Evolutionary conservation across 2,888 invertebrate genomes (phyloP).

Genomic region (Laothoe populi): DNA sequence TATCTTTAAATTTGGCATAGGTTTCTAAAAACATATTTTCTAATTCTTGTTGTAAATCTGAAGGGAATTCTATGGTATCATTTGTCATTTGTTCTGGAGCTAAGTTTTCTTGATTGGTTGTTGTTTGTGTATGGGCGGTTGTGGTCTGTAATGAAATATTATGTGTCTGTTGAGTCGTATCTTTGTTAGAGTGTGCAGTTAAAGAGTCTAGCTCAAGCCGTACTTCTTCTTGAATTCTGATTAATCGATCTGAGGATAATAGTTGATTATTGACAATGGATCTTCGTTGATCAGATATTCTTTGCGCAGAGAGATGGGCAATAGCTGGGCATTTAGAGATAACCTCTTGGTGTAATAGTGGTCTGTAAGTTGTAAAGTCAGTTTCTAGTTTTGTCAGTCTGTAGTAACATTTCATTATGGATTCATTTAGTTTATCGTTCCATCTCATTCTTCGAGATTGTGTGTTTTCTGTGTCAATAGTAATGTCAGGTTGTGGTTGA

Average conservation of each 20-base stretch:
- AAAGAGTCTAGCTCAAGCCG: background rate
- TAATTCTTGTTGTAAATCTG: background rate
- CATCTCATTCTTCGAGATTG: background rate
- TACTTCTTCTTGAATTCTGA: conserved; percentile 1
- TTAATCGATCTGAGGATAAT: background rate
- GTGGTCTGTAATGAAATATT: background rate
- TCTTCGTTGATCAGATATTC: too few relatives aligned
- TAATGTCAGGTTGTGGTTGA: background rate
- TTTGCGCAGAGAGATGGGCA: conserved; percentile 20
- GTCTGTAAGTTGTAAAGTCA: background rate
- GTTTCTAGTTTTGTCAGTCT: conserved; percentile 13
- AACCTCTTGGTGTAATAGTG: conserved; percentile 8
- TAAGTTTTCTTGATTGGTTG: background rate
- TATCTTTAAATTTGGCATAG: conserved; percentile 12
- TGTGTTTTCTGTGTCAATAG: background rate
- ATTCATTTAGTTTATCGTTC: background rate
- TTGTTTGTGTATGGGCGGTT: background rate
- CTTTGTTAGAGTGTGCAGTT: background rate
- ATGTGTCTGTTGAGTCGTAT: background rate
- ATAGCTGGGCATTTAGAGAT: conserved; percentile 6
- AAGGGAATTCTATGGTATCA: background rate
- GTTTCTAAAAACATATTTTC: conserved; percentile 1
- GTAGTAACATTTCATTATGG: conserved; percentile 6
- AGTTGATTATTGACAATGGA: conserved; percentile 1
- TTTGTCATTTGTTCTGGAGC: background rate